Base-by-base conservation (phyloP, 2,797 vertebrate genomes). In the Oophaga sylvatica region DNA sequence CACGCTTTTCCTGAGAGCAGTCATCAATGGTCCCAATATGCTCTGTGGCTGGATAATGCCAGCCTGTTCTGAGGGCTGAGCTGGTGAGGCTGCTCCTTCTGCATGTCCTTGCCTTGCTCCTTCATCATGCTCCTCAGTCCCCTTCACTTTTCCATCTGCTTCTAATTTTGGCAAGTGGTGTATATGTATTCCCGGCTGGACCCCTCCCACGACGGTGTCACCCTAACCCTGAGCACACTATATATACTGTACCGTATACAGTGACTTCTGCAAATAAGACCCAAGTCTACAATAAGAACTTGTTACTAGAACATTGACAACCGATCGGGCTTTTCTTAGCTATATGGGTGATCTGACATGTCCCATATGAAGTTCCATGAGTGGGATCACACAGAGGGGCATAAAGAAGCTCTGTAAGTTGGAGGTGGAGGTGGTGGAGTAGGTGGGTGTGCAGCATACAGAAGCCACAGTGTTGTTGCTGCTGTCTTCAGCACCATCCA, bases 11-110 rank as follows among this genome's bases (percentile, higher is more conserved):
- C 90, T 87, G 90, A 87, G 91, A 90, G 41, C 87, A 73, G 91
- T 90, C 91, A 92, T 90, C 91, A 92, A 92, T 90, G 87, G 91
- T 67, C 87, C 65, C 87, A 85, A 88, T 88, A 88, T 88, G 48
- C 60, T 88, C 78, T 17, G 45, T 56, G 70, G 65, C 71, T 19
- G 87, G 26, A 85, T 85, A 88, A 88, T 88, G 70, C 59, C 79
- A 76, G 79, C 87, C 57, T 88, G 87, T 88, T 85, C 87, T 85
- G 80, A 20, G 71, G 26, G 70, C 8, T 45, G 15, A 19, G 76
- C 41, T 67, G 87, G 71, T 73, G 35, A 73, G 41, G 13, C 16
- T 57, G 53, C 57, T 29, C 26, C 77, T 60, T 65, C 62, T 79
- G 62, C 71, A 9, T 79, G 62, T 76, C 68, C 79, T 67, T 48